Evolutionary conservation across 1,140 invertebrate species (phyloP), one percentile per base, ranked within the genome.

Genomic region (Bombus consobrinus): DNA sequence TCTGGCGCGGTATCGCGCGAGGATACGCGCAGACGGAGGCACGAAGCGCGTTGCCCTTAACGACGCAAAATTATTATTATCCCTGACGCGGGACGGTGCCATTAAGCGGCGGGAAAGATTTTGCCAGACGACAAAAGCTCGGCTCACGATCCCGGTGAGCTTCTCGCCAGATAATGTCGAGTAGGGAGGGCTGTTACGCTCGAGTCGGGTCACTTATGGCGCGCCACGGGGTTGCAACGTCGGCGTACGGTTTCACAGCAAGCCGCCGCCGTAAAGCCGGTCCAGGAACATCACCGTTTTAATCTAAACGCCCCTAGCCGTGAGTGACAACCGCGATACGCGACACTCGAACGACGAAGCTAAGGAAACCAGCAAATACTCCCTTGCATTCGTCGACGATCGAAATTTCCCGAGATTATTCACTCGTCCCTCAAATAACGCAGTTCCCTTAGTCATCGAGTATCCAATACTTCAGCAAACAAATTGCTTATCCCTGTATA

Each of bases 181-280:
- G n/a, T 15, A 22, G 25, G 41, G 71, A 22, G 57, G 88, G 69
- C 81, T 89, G 82, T 89, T 78, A 84, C 88, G 81, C 72, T 57
- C 22, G 32, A 69, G 76, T 43, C 81, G 62, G 83, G 85, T 90
- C 85, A 62, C 83, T 90, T 83, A 88, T 81, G 76, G 64, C 81
- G 68, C 89, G 83, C 89, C 86, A 88, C 62, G 80, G 88, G 89
- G 88, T 90, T 90, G 89, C 76, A 77, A n/a, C 39, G 68, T 78
- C 89, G 89, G 89, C 90, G 79, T 90, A 91, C 85, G 76, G 71
- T 90, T 90, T 91, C 90, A 91, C 89, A 91, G 90, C 89, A 82
- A 91, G 87, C 85, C 90, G 89, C 85, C 87, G 81, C 74, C 41
- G n/a, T 90, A 87, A 91, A 85, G 73, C 62, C 74, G 74, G 57